phyloP scores from a whole-genome alignment of 2,797 vertebrate species.

The Botia kubotai region DNA sequence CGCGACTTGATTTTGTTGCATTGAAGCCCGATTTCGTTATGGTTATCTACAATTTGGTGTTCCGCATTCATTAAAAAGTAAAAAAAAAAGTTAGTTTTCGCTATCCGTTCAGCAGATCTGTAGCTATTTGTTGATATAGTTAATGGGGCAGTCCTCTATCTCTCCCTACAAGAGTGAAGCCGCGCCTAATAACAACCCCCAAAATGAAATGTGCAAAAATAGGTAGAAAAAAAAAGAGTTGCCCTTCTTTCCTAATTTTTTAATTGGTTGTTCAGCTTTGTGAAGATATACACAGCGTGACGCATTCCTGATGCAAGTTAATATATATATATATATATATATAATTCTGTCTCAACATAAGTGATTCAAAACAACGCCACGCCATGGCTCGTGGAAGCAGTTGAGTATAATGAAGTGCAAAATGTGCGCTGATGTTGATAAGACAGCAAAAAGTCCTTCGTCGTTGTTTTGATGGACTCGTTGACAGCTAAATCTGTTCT shows the following conservation, averaged over 20 bases:
- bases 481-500: constrained; percentile 67
- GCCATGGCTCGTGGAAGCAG: constrained; percentile 69
- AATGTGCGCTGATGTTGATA: constrained; percentile 62
- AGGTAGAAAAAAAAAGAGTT: constrained; percentile 35
- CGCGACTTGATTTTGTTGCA: not conserved
- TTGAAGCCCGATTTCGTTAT: not conserved
- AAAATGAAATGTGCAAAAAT: constrained; percentile 31
- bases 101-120: not conserved
- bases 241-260: constrained; percentile 37
- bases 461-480: constrained; percentile 41
- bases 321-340: constrained; percentile 17
- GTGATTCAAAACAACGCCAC: constrained; percentile 62
- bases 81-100: constrained; percentile 1
- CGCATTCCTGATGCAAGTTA: constrained; percentile 55
- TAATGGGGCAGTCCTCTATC: constrained; percentile 33
- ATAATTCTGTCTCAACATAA: constrained; percentile 18
- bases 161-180: constrained; percentile 12
- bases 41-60: not conserved
- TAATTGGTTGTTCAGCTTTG: constrained; percentile 41
- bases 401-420: constrained; percentile 63
- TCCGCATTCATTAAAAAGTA: not conserved
- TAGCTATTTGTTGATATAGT: constrained; percentile 16
- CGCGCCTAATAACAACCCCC: constrained; percentile 35
- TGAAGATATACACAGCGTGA: constrained; percentile 48
- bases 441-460: constrained; percentile 64